A percentile compares a stretch with the other conserved stretches of the same genome.
phyloP scores from a whole-genome alignment of 2,797 vertebrate species.

The Sorex maritimensis region DNA sequence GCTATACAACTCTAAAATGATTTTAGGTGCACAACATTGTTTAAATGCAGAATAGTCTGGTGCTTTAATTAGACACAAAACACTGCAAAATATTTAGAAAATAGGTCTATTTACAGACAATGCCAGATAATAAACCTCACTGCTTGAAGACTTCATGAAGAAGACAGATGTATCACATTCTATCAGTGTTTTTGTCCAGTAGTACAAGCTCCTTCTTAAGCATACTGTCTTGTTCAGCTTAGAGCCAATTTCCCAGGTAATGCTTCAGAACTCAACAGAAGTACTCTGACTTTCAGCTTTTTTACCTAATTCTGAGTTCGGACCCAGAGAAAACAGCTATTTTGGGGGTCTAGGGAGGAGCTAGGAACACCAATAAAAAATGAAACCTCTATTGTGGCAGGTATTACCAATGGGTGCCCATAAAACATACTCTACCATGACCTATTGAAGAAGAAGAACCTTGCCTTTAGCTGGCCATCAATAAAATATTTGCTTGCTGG shows the following conservation, averaged over 20 bases:
- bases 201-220: conserved; percentile 1
- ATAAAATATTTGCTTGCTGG: background rate
- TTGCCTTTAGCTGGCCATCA: background rate
- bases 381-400: background rate
- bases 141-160: background rate
- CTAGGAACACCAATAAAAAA: background rate
- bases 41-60: background rate
- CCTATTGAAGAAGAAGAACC: background rate
- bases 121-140: background rate
- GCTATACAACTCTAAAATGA: background rate
- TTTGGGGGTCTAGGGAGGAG: background rate
- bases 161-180: background rate
- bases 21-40: background rate
- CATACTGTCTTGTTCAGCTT: background rate
- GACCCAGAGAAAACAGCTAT: background rate
- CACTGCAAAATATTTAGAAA: background rate
- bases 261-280: background rate
- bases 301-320: conserved; percentile 1
- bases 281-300: background rate
- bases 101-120: background rate
- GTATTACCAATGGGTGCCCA: background rate
- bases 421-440: background rate
- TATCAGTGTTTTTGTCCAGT: background rate
- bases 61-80: conserved; percentile 6
- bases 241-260: conserved; percentile 9